Base-by-base conservation (phyloP, 2,113 vertebrate genomes). In the Tachycineta bicolor region DNA sequence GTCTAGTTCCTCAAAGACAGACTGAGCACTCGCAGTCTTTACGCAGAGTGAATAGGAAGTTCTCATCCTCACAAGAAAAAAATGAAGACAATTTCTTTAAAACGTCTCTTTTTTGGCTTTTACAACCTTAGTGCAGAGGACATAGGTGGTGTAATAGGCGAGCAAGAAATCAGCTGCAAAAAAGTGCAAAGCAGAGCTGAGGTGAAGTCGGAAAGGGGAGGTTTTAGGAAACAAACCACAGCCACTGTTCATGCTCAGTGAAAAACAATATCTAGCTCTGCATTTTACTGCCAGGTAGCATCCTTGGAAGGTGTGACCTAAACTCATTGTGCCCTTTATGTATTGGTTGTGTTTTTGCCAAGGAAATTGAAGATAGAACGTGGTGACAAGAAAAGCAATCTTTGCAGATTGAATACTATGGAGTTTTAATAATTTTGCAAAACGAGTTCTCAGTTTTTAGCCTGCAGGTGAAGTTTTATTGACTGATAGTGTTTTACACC, bases 181-280 rank as follows among this genome's bases (percentile, higher is more conserved):
- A 37, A 84, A 81, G 43, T 25, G 60, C 60, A 78, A 58, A 84
- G 47, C 19, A 34, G 44, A 77, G 16, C 52, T 81, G 73, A 62
- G 47, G 5, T 69, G 37, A 34, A 47, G 34, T 59, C 81, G 60
- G 55, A 24, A 87, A 26, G 33, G 23, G 21, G 23, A 60, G 33
- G 14, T 22, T 1, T 2, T 39, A 74, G 50, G 19, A 22, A 52
- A 8, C 4, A 28, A 49, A 12, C n/a, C 41, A 22, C 25, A 73
- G 8, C 47, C 44, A 19, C n/a, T 19, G 34, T 37, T 28, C 24
- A 11, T 3, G 0, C 10, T 60, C 31, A 19, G 0, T 9, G 14
- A 16, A 67, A 39, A 60, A 21, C 60, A 25, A 1, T 5, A 37
- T 37, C 37, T 37, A 37, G 37, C 9, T 37, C 37, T 37, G 37